Evolutionary conservation across 2,113 vertebrate genomes (phyloP).

Genomic region (Tenebrosternarchus preto): DNA sequence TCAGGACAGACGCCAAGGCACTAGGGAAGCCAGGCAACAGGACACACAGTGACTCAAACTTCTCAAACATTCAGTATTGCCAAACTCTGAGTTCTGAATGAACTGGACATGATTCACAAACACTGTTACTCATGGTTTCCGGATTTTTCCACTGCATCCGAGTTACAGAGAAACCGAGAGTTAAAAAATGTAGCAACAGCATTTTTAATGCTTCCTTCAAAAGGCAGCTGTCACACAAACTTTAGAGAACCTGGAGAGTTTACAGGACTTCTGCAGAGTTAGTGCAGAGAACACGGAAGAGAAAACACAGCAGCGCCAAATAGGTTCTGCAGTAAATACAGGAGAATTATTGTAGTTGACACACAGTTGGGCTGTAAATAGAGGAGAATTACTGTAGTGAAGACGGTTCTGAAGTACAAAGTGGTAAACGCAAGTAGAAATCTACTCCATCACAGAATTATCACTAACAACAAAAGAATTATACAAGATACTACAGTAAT

Average conservation of each 20-base stretch:
- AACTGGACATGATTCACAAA: constrained; percentile 53
- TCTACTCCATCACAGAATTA: no score
- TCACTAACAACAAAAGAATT: no score
- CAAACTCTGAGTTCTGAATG: constrained; percentile 55
- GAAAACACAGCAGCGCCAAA: not conserved
- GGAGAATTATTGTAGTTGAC: no score
- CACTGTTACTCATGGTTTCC: not conserved
- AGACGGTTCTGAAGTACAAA: no score
- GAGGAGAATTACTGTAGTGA: no score
- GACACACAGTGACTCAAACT: no score
- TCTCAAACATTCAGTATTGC: no score
- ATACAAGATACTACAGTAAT: no score
- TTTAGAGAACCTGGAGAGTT: not conserved
- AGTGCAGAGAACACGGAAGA: not conserved
- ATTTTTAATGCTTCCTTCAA: not conserved
- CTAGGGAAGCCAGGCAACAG: constrained; percentile 62
- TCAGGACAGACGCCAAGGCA: constrained; percentile 85
- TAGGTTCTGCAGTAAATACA: not conserved
- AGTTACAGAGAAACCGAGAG: not conserved
- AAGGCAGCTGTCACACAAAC: not conserved
- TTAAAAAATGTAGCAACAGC: constrained; percentile 7
- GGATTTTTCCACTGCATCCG: not conserved
- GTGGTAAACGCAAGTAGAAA: not conserved
- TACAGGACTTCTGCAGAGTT: not conserved
- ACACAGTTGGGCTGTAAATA: no score